Percentiles rank a stretch among this genome's conserved stretches.
These are phyloP conservation scores for Cyprinodon brontotheroides DNA, from an alignment of 2,113 vertebrate species.

Conservation along the genomic window DNA sequence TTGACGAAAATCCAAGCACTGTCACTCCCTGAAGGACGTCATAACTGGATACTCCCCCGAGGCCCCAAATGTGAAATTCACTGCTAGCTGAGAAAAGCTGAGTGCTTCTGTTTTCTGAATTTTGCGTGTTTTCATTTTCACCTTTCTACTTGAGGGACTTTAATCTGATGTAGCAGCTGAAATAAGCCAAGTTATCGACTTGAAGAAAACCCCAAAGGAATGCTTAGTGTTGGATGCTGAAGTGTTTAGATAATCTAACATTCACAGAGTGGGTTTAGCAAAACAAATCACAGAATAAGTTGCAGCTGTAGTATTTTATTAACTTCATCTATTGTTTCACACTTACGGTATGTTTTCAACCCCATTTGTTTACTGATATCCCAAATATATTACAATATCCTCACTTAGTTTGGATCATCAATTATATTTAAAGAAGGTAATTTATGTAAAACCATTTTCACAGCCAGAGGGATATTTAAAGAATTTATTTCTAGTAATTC, in stretches of 20 bases:
- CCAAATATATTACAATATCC: neutral
- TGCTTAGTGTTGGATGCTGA: slow-evolving; percentile 24
- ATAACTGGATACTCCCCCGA: slow-evolving; percentile 72
- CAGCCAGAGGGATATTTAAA: neutral
- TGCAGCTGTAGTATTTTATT: neutral
- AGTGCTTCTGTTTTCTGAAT: slow-evolving; percentile 51
- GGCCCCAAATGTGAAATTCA: slow-evolving; percentile 33
- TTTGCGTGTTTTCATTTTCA: slow-evolving; percentile 63
- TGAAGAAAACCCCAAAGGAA: slow-evolving; percentile 1
- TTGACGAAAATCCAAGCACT: slow-evolving; percentile 78
- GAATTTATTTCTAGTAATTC: neutral
- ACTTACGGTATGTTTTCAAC: neutral
- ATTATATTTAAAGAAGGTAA: neutral
- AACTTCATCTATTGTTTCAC: neutral
- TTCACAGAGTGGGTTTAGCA: neutral
- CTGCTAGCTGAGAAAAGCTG: slow-evolving; percentile 15
- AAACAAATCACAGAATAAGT: neutral
- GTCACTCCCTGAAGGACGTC: slow-evolving; percentile 72
- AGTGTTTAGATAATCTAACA: slow-evolving; percentile 9
- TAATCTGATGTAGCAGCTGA: slow-evolving; percentile 32
- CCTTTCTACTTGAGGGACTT: slow-evolving; percentile 52
- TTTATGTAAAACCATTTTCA: neutral
- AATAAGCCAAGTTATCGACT: slow-evolving; percentile 40
- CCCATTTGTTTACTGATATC: neutral
- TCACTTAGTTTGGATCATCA: neutral